phyloP scores from a whole-genome alignment of 2,888 invertebrate genomes.

The Rhingia rostrata region DNA sequence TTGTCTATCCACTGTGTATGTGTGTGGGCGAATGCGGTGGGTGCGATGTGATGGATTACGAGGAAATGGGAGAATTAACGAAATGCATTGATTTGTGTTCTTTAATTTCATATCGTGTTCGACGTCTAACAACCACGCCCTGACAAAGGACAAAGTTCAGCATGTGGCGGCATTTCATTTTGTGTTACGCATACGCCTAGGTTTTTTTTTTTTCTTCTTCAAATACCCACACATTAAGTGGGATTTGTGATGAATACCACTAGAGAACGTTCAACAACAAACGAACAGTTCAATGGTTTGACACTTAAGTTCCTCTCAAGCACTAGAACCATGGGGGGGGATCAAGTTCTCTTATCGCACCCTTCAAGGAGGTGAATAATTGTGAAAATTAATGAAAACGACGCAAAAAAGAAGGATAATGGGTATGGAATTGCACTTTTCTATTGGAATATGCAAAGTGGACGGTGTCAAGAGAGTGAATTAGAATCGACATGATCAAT shows the following conservation, averaged over 20 bases:
- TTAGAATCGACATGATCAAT: constrained; percentile 4
- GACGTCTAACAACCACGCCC: constrained; percentile 60
- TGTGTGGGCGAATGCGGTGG: constrained; percentile 15
- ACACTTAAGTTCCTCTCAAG: background rate
- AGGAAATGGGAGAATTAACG: constrained; percentile 22
- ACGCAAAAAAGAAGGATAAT: constrained; percentile 34
- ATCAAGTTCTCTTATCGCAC: constrained; percentile 5
- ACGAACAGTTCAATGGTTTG: background rate
- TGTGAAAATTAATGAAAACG: constrained; percentile 33
- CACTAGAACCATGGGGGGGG: background rate
- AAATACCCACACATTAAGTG: too few relatives aligned
- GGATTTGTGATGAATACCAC: too few relatives aligned
- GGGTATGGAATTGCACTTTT: constrained; percentile 21
- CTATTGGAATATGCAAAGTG: constrained; percentile 57
- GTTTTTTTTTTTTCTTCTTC: background rate
- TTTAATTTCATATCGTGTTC: constrained; percentile 33
- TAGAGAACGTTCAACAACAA: too few relatives aligned
- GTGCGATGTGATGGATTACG: constrained; percentile 31
- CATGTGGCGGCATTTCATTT: constrained; percentile 3
- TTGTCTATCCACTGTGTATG: constrained; percentile 17
- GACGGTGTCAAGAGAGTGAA: constrained; percentile 44
- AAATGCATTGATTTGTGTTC: constrained; percentile 67
- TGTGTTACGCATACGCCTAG: constrained; percentile 53
- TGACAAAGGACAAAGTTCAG: background rate
- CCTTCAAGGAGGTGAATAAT: constrained; percentile 14